Evolutionary conservation across 2,888 invertebrate genomes (phyloP).

Genomic region (Cryptus viduatorius): DNA sequence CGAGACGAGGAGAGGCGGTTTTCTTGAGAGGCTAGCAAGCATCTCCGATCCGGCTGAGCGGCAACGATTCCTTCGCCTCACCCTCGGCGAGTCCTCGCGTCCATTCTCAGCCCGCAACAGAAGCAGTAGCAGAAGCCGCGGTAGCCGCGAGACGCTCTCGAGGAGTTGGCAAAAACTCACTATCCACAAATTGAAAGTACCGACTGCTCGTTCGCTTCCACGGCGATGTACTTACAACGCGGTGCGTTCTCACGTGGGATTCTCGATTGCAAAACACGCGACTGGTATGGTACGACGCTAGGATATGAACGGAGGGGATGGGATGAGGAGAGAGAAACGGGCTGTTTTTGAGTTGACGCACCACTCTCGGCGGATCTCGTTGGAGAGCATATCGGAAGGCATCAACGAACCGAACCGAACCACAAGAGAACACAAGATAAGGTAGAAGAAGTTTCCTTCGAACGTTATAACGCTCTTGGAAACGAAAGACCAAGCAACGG

Average conservation of each 20-base stretch:
- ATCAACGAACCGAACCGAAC: slow-evolving; percentile 65
- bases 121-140: slow-evolving; percentile 33
- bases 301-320: slow-evolving; percentile 36
- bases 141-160: slow-evolving; percentile 55
- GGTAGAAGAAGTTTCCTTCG: no score
- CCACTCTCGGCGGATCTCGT: slow-evolving; percentile 39
- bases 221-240: slow-evolving; percentile 65
- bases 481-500: neutral
- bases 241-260: slow-evolving; percentile 78
- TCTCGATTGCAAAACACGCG: slow-evolving; percentile 79
- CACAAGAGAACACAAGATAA: slow-evolving; percentile 21
- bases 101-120: slow-evolving; percentile 66
- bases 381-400: slow-evolving; percentile 67
- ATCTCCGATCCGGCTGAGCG: slow-evolving; percentile 29
- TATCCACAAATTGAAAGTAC: slow-evolving; percentile 81
- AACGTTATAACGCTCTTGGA: no score
- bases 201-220: slow-evolving; percentile 72
- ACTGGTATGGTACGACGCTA: slow-evolving; percentile 61
- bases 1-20: slow-evolving; percentile 48
- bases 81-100: slow-evolving; percentile 58
- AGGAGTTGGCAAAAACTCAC: slow-evolving; percentile 77
- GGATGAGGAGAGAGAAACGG: slow-evolving; percentile 27
- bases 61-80: slow-evolving; percentile 49
- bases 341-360: slow-evolving; percentile 59
- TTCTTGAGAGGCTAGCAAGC: slow-evolving; percentile 57